These are phyloP conservation scores for Peromyscus melanophrys DNA, from an alignment of 2,797 vertebrate species.

Conservation along the genomic window DNA sequence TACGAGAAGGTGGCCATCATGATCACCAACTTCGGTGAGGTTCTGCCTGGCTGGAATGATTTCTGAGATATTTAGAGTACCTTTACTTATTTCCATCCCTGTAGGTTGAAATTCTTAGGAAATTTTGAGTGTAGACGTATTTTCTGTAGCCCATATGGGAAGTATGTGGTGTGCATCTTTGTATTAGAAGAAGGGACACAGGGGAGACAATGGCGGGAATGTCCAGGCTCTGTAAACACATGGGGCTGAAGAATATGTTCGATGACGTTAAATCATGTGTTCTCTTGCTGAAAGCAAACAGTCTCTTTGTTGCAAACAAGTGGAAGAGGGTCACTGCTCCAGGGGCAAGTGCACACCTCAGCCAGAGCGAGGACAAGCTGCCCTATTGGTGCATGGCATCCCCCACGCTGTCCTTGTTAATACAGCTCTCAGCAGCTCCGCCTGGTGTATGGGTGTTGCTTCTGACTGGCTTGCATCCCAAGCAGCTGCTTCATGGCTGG, in stretches of 20 bases:
- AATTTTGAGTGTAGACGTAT: slow-evolving; percentile 63
- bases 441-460: slow-evolving; percentile 8
- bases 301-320: slow-evolving; percentile 86
- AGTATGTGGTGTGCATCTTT: slow-evolving; percentile 80
- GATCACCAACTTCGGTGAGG: slow-evolving; percentile 96
- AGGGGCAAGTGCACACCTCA: background rate
- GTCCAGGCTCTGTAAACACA: slow-evolving; percentile 84
- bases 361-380: slow-evolving; percentile 12
- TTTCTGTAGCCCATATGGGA: slow-evolving; percentile 68
- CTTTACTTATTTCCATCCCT: slow-evolving; percentile 59
- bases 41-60: background rate
- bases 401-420: background rate
- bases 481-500: slow-evolving; percentile 61
- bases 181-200: slow-evolving; percentile 79
- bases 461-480: slow-evolving; percentile 64
- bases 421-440: slow-evolving; percentile 6
- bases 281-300: slow-evolving; percentile 82
- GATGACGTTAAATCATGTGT: slow-evolving; percentile 74
- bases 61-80: background rate
- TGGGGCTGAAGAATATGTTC: slow-evolving; percentile 79
- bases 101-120: slow-evolving; percentile 21
- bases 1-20: slow-evolving; percentile 96
- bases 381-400: background rate
- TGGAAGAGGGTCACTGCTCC: slow-evolving; percentile 78
- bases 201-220: slow-evolving; percentile 81